Percentiles rank a stretch among this genome's conserved stretches.
These are phyloP conservation scores for Drosophila mimica DNA, from an alignment of 2,888 invertebrate genomes.

Conservation along the genomic window DNA sequence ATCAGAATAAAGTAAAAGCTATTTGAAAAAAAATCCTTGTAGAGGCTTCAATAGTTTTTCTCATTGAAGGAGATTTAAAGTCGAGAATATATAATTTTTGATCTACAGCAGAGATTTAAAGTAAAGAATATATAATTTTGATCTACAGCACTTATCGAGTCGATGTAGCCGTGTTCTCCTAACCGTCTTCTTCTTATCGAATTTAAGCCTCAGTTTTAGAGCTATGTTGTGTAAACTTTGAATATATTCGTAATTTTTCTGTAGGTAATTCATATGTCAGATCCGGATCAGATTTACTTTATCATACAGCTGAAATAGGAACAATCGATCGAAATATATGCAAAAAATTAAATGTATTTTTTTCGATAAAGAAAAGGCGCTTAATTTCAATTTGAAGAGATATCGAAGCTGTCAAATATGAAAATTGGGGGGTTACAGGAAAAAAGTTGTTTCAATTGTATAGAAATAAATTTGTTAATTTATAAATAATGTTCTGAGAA, in stretches of 20 bases:
- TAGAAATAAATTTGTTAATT: not conserved
- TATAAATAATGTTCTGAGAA: not conserved
- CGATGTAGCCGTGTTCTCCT: not conserved
- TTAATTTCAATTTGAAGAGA: not conserved
- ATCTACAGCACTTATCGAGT: no score
- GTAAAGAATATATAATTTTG: no score
- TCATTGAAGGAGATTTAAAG: not conserved
- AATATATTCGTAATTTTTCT: not conserved
- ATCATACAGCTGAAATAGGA: not conserved
- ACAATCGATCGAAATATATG: not conserved
- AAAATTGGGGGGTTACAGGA: not conserved
- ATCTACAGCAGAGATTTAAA: no score
- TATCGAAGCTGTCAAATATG: not conserved
- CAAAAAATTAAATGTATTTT: not conserved
- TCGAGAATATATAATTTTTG: no score
- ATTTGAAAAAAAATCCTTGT: not conserved
- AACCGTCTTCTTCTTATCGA: not conserved
- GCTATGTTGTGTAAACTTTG: not conserved
- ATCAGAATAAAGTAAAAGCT: not conserved
- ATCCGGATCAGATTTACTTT: not conserved
- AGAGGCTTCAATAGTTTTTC: not conserved
- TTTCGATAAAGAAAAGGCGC: not conserved
- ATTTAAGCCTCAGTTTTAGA: not conserved
- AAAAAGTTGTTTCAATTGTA: not conserved
- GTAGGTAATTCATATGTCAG: not conserved